Conservation (phyloP, 2,113 vertebrate genomes). For the Neodontobutis hainanensis region DNA sequence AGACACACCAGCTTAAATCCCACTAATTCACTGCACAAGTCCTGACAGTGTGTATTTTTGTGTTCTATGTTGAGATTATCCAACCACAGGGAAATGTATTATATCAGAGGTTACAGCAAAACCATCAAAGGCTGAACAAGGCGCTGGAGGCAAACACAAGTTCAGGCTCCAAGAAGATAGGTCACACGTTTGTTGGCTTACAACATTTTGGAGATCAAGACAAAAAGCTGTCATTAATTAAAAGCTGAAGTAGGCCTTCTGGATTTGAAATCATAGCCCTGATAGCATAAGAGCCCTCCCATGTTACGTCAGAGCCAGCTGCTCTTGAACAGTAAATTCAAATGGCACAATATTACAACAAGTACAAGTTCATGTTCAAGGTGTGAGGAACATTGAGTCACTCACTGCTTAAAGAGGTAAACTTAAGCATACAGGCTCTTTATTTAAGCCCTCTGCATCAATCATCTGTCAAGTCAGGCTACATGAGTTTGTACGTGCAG, state of each 20-base stretch:
- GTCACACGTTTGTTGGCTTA: constrained; percentile 28
- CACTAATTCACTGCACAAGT: constrained; percentile 11
- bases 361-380: constrained; percentile 17
- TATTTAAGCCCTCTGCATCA: constrained; percentile 28
- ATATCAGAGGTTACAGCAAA: constrained; percentile 36
- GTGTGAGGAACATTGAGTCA: constrained; percentile 32
- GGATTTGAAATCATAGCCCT: constrained; percentile 47
- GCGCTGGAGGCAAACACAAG: constrained; percentile 14
- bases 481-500: constrained; percentile 5
- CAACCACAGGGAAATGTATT: constrained; percentile 36
- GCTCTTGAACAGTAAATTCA: constrained; percentile 40
- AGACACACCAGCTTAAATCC: constrained; percentile 3
- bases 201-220: constrained; percentile 32
- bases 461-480: constrained; percentile 29
- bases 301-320: constrained; percentile 66
- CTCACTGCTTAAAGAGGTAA: constrained; percentile 2
- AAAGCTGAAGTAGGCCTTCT: constrained; percentile 37
- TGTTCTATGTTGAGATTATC: constrained; percentile 25
- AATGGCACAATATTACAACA: constrained; percentile 26
- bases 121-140: constrained; percentile 26
- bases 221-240: constrained; percentile 41
- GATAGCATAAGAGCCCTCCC: constrained; percentile 35
- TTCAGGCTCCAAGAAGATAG: constrained; percentile 25
- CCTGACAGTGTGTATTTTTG: background rate
- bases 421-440: constrained; percentile 13